Percentiles rank a stretch among this genome's conserved stretches.
Conservation (phyloP, 2,888 invertebrate genomes). For the Villa cingulata region DNA sequence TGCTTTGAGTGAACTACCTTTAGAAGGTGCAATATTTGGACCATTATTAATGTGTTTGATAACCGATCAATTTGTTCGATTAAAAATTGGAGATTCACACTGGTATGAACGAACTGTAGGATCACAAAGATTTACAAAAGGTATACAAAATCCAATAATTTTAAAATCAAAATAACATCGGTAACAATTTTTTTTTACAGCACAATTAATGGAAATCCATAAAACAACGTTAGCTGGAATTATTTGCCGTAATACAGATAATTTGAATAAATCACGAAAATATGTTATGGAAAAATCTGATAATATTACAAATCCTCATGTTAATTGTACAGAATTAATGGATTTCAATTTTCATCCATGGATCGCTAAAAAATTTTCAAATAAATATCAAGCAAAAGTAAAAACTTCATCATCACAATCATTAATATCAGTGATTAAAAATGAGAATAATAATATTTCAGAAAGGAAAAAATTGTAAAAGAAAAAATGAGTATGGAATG, state of each 20-base stretch:
- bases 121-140: conserved; percentile 50
- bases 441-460: not conserved
- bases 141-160: conserved; percentile 31
- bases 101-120: conserved; percentile 70
- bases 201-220: conserved; percentile 68
- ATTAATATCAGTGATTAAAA: not conserved
- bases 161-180: not conserved
- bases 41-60: conserved; percentile 75
- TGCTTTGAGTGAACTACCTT: conserved; percentile 65
- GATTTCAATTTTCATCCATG: conserved; percentile 45
- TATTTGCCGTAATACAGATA: conserved; percentile 64
- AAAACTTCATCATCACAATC: not conserved
- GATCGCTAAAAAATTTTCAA: conserved; percentile 30
- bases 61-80: conserved; percentile 67
- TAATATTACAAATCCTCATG: conserved; percentile 42
- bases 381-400: not conserved
- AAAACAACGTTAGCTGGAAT: conserved; percentile 58
- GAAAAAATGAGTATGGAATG: too few species aligned
- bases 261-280: conserved; percentile 47
- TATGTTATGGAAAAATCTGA: conserved; percentile 54
- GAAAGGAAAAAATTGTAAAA: not conserved
- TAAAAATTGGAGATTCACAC: conserved; percentile 71
- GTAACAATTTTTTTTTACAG: conserved; percentile 25
- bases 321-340: conserved; percentile 48
- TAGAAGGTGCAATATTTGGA: conserved; percentile 59